Evolutionary conservation across 1,140 invertebrate genomes (phyloP).

Genomic region (Leptopilina clavipes): DNA sequence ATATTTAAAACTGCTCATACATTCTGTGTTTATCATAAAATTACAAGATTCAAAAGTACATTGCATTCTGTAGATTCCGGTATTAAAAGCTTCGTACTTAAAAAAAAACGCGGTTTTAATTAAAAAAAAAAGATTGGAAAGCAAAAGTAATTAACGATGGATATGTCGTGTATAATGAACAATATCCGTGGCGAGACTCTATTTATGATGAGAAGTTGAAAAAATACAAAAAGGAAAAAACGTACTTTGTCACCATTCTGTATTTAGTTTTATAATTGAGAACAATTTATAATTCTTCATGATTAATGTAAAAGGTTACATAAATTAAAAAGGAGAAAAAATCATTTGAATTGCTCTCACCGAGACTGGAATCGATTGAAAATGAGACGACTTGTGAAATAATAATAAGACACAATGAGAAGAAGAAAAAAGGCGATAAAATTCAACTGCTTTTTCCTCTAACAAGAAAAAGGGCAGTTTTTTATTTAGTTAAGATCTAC

Average conservation of each 20-base stretch:
- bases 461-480: constrained; percentile 8
- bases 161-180: constrained; percentile 26
- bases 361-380: background rate
- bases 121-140: background rate
- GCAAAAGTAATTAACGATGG: constrained; percentile 37
- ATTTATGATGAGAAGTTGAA: background rate
- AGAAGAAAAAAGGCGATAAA: constrained; percentile 1
- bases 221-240: background rate
- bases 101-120: background rate
- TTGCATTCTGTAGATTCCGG: background rate
- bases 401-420: background rate
- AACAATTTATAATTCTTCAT: constrained; percentile 36
- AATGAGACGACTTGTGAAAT: background rate
- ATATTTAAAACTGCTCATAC: background rate
- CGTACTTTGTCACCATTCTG: background rate
- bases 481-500: constrained; percentile 28
- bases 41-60: background rate
- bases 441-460: background rate
- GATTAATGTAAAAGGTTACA: constrained; percentile 30
- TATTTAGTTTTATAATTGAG: constrained; percentile 27
- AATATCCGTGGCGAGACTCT: constrained; percentile 25
- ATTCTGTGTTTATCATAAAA: background rate
- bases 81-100: background rate
- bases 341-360: background rate
- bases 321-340: background rate